These are phyloP conservation scores for Nothoprocta perdicaria DNA, from an alignment of 2,113 vertebrate species.

Conservation along the genomic window DNA sequence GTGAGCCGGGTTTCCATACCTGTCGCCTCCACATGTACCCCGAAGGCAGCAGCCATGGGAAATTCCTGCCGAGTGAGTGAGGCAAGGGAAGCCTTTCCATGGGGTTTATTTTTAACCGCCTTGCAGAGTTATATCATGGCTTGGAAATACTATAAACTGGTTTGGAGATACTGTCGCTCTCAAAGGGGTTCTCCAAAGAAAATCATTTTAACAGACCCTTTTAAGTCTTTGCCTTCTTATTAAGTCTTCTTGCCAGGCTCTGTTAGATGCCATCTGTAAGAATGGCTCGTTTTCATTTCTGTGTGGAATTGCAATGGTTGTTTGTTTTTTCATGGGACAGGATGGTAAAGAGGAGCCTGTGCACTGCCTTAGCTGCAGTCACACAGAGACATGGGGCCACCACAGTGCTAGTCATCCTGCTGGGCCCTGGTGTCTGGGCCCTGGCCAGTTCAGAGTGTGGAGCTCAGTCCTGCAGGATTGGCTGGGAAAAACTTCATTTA, in stretches of 20 bases:
- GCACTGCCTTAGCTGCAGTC: background rate
- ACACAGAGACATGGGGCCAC: background rate
- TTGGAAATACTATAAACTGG: background rate
- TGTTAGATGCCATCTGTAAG: background rate
- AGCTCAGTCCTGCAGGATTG: background rate
- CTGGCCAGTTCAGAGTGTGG: background rate
- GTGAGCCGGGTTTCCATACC: background rate
- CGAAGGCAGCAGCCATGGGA: background rate
- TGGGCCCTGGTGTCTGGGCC: background rate
- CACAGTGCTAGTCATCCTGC: rapidly evolving
- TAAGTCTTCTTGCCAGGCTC: background rate
- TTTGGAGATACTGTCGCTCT: background rate
- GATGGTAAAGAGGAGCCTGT: background rate
- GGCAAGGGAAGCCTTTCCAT: background rate
- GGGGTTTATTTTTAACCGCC: constrained; percentile 10
- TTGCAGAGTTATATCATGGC: background rate
- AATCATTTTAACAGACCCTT: background rate
- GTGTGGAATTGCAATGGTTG: background rate
- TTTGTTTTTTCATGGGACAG: background rate
- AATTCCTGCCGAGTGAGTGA: background rate
- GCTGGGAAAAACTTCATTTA: background rate
- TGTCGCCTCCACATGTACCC: background rate
- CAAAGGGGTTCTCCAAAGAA: background rate
- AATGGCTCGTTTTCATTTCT: background rate
- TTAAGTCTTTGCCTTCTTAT: background rate